Percentiles rank a stretch among this genome's conserved stretches.
Evolutionary conservation across 1,140 invertebrate species (phyloP).

Genomic region (Aradophagus sp.): DNA sequence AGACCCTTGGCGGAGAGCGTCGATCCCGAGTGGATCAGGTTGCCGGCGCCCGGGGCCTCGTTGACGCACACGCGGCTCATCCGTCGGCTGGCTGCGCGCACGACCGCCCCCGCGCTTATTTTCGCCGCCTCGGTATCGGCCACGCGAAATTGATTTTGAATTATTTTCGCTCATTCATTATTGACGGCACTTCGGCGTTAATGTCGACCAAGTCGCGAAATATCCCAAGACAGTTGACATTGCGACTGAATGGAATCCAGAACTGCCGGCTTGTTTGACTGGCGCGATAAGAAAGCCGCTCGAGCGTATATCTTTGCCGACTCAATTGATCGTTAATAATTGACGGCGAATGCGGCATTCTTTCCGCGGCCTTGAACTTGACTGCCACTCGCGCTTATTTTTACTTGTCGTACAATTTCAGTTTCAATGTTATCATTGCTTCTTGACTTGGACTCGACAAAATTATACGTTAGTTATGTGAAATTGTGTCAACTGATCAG

Average conservation of each 20-base stretch:
- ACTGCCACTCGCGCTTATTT: too few species aligned
- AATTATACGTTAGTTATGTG: too few species aligned
- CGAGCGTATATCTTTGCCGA: too few species aligned
- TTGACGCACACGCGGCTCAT: conserved; percentile 37
- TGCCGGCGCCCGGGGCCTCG: conserved; percentile 24
- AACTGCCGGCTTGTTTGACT: not conserved
- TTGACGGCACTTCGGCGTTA: conserved; percentile 8
- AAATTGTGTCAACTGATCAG: too few species aligned
- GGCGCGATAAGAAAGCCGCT: too few species aligned
- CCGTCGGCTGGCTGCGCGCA: not conserved
- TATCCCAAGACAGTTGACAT: conserved; percentile 3
- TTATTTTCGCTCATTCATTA: conserved; percentile 16
- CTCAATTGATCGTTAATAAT: too few species aligned
- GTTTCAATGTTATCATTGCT: too few species aligned
- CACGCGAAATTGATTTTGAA: conserved; percentile 21
- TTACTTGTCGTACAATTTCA: too few species aligned
- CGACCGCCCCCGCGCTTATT: conserved; percentile 4
- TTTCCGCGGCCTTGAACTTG: too few species aligned
- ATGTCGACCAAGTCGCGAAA: conserved; percentile 4
- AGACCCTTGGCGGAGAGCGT: conserved; percentile 49
- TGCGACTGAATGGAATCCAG: not conserved
- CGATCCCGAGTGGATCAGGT: conserved; percentile 43
- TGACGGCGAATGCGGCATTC: too few species aligned
- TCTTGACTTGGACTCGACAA: too few species aligned
- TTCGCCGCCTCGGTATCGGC: conserved; percentile 1